Evolutionary conservation across 2,113 vertebrate genomes (phyloP), one percentile per base, ranked within the genome.

Genomic region (Amphilophus citrinellus): DNA sequence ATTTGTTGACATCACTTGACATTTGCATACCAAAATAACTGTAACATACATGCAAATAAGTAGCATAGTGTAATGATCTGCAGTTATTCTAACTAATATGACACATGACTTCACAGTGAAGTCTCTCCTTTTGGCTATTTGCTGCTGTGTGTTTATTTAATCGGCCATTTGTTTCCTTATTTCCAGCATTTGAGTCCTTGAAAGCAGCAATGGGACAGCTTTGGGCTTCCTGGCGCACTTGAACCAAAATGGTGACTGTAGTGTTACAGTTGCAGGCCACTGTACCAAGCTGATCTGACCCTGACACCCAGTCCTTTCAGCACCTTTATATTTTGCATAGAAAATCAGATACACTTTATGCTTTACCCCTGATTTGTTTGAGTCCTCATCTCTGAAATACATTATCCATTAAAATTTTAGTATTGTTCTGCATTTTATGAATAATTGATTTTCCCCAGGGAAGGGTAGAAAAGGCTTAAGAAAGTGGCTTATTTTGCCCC

Each of bases 221-320:
- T 18, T 39, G 4, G 65, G 18, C 30, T 10, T 42, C 66, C 17
- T 3, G 61, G 63, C 42, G 61, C 71, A 42, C 17, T 53, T 71
- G 93, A 94, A 76, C 90, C 94, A 93, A 91, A 84, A 92, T 93
- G 94, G 87, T 89, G 79, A 11, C 39, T 30, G 4, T 0, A 0
- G 14, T 44, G 10, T 30, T 10, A 17, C 76, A 87, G 82, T 89
- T 84, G 88, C 68, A 30, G 18, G 53, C 76, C 62, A 61, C 10
- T 63, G 3, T 2, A 1, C 11, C 47, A 30, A 63, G 27, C 3
- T 75, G 47, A 37, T 62, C 20, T 57, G 76, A 47, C 61, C 60
- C 58, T 66, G 32, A 37, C 24, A 24, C 53, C n/a, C 27, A 62
- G 62, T 53, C 32, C n/a, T 2, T 76, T 27, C 10, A 4, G 20